A percentile compares a stretch with the other conserved stretches of the same genome.
Evolutionary conservation across 2,797 vertebrate genomes (phyloP).

Genomic region (Rhynchonycteris naso): DNA sequence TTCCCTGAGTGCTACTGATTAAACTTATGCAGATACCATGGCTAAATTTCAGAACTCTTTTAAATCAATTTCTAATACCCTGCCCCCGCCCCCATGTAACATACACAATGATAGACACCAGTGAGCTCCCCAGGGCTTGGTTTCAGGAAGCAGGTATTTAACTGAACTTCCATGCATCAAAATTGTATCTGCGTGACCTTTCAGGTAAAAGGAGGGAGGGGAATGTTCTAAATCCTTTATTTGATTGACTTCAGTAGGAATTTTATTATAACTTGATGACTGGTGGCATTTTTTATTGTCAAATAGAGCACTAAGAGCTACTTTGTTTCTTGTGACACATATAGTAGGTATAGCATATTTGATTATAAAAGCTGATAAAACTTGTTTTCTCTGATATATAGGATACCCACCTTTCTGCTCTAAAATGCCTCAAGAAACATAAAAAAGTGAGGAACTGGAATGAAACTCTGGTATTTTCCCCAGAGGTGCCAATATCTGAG

Average conservation of each 20-base stretch:
- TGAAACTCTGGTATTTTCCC: slow-evolving; percentile 97
- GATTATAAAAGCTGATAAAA: not conserved
- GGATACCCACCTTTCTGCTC: slow-evolving; percentile 99
- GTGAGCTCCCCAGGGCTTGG: not conserved
- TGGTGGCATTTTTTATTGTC: not conserved
- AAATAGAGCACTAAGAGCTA: not conserved
- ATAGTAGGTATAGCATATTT: not conserved
- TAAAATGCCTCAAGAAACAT: slow-evolving; percentile 98
- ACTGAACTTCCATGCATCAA: not conserved
- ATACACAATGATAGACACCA: slow-evolving; percentile 1
- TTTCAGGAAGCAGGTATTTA: not conserved
- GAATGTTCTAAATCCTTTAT: slow-evolving; percentile 14
- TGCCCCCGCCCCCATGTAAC: not conserved
- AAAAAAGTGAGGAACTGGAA: slow-evolving; percentile 99
- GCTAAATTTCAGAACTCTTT: not conserved
- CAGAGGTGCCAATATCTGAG: slow-evolving; percentile 98
- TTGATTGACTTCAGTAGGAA: not conserved
- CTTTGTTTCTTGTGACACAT: not conserved
- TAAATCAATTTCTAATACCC: not conserved
- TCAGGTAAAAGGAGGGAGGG: not conserved
- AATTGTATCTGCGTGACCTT: not conserved
- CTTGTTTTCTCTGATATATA: slow-evolving; percentile 77
- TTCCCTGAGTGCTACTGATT: not conserved
- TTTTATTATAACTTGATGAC: not conserved
- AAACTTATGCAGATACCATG: not conserved